Base-by-base conservation (phyloP, 1,140 invertebrate species). In the Scaptodrosophila lebanonensis region DNA sequence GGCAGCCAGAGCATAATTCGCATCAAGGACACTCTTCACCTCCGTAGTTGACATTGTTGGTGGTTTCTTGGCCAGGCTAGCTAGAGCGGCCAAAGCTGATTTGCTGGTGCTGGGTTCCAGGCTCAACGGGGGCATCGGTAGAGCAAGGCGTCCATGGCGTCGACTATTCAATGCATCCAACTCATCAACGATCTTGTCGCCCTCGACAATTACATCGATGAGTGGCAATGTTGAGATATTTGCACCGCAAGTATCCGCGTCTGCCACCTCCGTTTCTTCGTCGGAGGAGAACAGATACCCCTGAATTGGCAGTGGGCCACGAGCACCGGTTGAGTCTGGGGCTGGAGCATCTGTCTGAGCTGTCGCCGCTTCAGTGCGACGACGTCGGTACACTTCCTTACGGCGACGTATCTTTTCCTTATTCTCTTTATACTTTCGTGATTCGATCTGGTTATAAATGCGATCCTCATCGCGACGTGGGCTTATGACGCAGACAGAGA, bases 401-500 rank as follows among this genome's bases (percentile, higher is more conserved):
- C 93, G 89, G 1, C 91, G 88, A 2, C 92, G 89, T 30, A 94
- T 84, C 77, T 93, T 94, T 69, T 94, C 93, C 75, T 94, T 95
- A n/a, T 92, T 93, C 60, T 93, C 91, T 71, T 93, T 93, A 77
- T 94, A 93, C 11, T 90, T 87, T 58, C 90, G 90, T 18, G 90
- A 84, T 59, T 92, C 91, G 50, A 91, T 88, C 82, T 91, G 91
- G 33, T 91, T 92, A 54, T 93, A 91, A 12, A 91, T 49, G 36
- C 91, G 91, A 84, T 94, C 93, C 75, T 94, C 93, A 72, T 94
- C 93, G 2, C 91, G 89, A n/a, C 93, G 88, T 0, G 93, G 93
- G 85, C 92, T 93, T 54, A 93, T 93, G 25, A 91, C 90, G 48
- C 91, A 88, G 65, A 93, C 90, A 58, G 92, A 91, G 6, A 92